phyloP scores from a whole-genome alignment of 2,113 vertebrate genomes.

The Cisticola juncidis region DNA sequence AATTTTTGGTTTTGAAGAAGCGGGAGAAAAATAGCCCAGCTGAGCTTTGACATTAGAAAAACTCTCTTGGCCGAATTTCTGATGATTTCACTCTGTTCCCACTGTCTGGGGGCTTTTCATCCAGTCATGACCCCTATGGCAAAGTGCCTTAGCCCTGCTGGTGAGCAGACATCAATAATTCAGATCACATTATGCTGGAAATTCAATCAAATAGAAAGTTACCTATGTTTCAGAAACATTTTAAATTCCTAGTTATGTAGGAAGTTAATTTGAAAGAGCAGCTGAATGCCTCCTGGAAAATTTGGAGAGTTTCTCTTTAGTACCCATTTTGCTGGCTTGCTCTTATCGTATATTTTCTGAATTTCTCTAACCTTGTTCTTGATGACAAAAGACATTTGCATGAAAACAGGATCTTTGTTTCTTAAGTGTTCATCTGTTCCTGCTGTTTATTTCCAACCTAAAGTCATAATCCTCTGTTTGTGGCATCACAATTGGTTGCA shows the following conservation, averaged over 20 bases:
- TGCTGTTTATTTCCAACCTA: slow-evolving; percentile 40
- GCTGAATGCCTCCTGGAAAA: slow-evolving; percentile 64
- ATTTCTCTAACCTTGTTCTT: slow-evolving; percentile 52
- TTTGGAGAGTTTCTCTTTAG: slow-evolving; percentile 39
- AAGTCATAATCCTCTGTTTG: slow-evolving; percentile 23
- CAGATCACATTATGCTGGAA: slow-evolving; percentile 35
- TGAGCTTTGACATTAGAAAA: not conserved
- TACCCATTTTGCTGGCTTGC: slow-evolving; percentile 48
- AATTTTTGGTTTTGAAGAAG: not conserved
- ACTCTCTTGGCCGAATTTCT: not conserved
- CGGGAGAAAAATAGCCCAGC: not conserved
- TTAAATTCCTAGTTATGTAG: slow-evolving; percentile 41
- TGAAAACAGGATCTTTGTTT: slow-evolving; percentile 66
- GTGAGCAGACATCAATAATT: not conserved
- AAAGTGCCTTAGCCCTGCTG: not conserved
- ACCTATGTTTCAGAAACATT: slow-evolving; percentile 40
- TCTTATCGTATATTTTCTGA: slow-evolving; percentile 34
- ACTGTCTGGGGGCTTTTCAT: not conserved
- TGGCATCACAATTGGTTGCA: slow-evolving; percentile 35
- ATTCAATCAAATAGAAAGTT: slow-evolving; percentile 50
- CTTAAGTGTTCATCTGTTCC: slow-evolving; percentile 54
- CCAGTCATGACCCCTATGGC: not conserved
- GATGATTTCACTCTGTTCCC: not conserved
- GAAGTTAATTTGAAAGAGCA: slow-evolving; percentile 64
- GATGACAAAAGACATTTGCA: slow-evolving; percentile 45